These are phyloP conservation scores for Dasyurus viverrinus DNA, from an alignment of 2,113 vertebrate species.

Conservation along the genomic window DNA sequence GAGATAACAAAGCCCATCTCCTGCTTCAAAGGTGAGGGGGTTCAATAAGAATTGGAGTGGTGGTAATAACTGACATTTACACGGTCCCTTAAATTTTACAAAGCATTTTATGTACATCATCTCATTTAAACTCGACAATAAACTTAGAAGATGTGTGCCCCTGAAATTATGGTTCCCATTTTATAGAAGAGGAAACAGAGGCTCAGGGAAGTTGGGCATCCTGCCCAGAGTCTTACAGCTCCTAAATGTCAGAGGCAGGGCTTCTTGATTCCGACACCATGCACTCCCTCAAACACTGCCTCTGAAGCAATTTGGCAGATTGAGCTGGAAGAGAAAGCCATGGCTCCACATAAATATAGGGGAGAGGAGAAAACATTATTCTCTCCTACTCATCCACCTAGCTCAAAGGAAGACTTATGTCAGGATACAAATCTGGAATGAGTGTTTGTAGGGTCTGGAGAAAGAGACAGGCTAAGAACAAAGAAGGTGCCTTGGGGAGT, in stretches of 20 bases:
- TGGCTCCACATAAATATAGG: not conserved
- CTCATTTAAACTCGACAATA: not conserved
- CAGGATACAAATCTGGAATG: not conserved
- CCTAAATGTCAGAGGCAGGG: not conserved
- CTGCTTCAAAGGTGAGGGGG: not conserved
- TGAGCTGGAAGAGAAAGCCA: not conserved
- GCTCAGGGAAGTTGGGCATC: rapidly evolving
- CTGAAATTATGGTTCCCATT: not conserved
- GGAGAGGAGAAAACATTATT: not conserved
- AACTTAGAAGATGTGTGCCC: not conserved
- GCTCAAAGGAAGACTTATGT: not conserved
- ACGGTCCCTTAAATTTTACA: not conserved
- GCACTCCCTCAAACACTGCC: not conserved
- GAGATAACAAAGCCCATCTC: not conserved
- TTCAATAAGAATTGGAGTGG: not conserved
- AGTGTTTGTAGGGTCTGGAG: not conserved
- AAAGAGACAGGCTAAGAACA: not conserved
- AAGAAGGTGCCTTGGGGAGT: not conserved
- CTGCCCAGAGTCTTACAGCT: not conserved
- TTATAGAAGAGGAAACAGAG: not conserved
- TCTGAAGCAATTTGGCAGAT: not conserved
- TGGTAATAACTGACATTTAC: not conserved
- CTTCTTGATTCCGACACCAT: not conserved
- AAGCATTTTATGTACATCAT: not conserved
- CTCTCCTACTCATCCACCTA: not conserved